Percentiles rank a stretch among this genome's conserved stretches.
Evolutionary conservation across 2,113 vertebrate genomes (phyloP).

Genomic region (Campylomormyrus numenius): DNA sequence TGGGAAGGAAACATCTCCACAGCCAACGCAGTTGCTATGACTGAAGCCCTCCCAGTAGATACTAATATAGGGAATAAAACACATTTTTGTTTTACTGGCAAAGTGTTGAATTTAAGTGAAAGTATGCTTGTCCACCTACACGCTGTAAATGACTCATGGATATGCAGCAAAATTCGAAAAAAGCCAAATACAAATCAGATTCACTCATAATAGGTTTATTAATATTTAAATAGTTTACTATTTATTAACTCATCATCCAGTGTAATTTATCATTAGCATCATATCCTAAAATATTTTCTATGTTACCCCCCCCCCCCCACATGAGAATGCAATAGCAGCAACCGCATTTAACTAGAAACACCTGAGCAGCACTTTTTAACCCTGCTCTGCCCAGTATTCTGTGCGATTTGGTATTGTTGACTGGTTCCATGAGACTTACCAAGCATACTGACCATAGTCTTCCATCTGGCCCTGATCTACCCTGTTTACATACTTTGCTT

Average conservation of each 20-base stretch:
- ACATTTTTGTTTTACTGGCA: slow-evolving; percentile 8
- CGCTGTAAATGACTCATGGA: background rate
- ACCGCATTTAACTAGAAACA: no score
- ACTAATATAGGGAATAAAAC: background rate
- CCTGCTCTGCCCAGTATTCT: background rate
- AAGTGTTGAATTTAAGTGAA: background rate
- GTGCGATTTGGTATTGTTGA: background rate
- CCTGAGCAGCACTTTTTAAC: background rate
- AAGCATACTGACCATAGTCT: background rate
- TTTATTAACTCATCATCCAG: background rate
- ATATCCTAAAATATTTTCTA: background rate
- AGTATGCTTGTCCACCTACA: background rate
- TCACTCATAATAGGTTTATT: background rate
- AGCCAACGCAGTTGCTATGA: background rate
- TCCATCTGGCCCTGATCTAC: background rate
- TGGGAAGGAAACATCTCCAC: background rate
- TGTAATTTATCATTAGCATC: background rate
- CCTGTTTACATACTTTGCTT: background rate
- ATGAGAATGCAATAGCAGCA: no score
- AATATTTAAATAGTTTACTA: background rate
- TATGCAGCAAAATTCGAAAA: background rate
- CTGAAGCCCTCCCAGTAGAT: background rate
- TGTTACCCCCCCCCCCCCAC: no score
- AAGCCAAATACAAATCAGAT: background rate
- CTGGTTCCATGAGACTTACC: background rate